Evolutionary conservation across 2,797 vertebrate species (phyloP).

Genomic region (Pseudocheirus occidentalis): DNA sequence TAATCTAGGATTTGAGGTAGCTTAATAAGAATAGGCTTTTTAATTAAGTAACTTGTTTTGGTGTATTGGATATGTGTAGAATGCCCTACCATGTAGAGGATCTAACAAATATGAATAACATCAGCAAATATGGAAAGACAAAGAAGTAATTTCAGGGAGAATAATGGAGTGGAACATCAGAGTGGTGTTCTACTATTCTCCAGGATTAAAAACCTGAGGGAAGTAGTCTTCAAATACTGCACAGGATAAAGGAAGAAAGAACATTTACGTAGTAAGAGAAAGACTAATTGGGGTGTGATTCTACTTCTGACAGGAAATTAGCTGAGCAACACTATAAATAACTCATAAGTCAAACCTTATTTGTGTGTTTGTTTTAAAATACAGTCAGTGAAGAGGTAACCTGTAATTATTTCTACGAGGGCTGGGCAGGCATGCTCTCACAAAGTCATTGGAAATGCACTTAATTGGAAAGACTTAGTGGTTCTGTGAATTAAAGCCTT

Average conservation of each 20-base stretch:
- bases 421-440: constrained; percentile 62
- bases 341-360: constrained; percentile 25
- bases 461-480: constrained; percentile 73
- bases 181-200: neutral
- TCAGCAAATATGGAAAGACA: neutral
- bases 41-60: neutral
- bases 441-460: constrained; percentile 74
- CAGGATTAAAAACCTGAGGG: neutral
- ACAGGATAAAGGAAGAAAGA: neutral
- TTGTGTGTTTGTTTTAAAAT: constrained; percentile 13
- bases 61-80: neutral
- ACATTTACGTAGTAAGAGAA: neutral
- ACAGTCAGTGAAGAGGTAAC: constrained; percentile 58
- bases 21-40: neutral
- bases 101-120: neutral
- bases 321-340: neutral
- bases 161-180: neutral
- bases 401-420: constrained; percentile 47
- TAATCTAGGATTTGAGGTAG: neutral
- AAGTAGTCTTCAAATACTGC: neutral
- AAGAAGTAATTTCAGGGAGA: neutral
- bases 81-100: neutral
- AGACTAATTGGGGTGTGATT: neutral
- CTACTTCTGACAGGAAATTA: neutral
- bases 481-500: constrained; percentile 69